Evolutionary conservation across 2,113 vertebrate genomes (phyloP).

Genomic region (Gadus chalcogrammus): DNA sequence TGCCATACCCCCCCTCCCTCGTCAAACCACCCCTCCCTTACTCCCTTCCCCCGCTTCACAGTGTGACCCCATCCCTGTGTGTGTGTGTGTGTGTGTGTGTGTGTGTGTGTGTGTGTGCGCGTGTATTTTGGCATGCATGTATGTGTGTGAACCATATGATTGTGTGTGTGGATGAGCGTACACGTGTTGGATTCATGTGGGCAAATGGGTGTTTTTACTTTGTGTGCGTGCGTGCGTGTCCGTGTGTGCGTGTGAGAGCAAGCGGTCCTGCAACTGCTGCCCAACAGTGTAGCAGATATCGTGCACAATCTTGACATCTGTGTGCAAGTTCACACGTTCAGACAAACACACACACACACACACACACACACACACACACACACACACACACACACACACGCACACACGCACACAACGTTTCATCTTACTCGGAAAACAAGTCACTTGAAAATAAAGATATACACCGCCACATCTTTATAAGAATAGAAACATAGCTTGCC

Average conservation of each 20-base stretch:
- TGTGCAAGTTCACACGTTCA: conserved; percentile 9
- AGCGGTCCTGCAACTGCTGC: too few species aligned
- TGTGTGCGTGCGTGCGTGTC: not conserved
- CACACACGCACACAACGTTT: not conserved
- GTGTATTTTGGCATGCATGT: conserved; percentile 21
- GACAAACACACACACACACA: conserved; percentile 16
- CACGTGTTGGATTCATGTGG: not conserved
- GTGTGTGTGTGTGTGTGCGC: conserved; percentile 24
- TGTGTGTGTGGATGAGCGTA: conserved; percentile 16
- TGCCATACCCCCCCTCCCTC: conserved; percentile 20
- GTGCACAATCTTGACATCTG: too few species aligned
- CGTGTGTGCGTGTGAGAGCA: too few species aligned
- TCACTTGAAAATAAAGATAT: not conserved
- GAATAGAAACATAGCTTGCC: conserved; percentile 4
- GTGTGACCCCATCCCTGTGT: conserved; percentile 1
- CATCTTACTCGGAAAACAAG: too few species aligned
- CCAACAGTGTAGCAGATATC: too few species aligned
- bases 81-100: conserved; percentile 23
- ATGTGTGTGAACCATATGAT: conserved; percentile 4
- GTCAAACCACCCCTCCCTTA: not conserved
- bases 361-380: not conserved
- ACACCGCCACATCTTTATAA: not conserved
- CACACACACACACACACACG: conserved; percentile 7
- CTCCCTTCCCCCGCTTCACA: not conserved
- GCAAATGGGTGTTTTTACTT: not conserved